Base-by-base conservation (phyloP, 2,888 invertebrate species). In the Cerastis rubricosa region DNA sequence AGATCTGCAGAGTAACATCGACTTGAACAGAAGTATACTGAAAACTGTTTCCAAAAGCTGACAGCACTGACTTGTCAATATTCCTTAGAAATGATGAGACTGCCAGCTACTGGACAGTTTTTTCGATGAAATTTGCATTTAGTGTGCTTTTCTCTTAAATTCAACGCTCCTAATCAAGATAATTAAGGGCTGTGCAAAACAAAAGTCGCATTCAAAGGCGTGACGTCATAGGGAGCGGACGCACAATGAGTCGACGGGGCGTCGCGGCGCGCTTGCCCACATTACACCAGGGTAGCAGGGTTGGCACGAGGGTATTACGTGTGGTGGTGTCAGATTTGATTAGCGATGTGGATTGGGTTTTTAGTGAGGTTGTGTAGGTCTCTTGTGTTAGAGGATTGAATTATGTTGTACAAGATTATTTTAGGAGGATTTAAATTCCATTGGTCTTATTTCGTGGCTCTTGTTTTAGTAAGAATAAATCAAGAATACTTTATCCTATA, bases 171-270 rank as follows among this genome's bases (percentile, higher is more conserved):
- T 92, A 95, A 95, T 95, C 93, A 94, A 93, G 91, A 94, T 95
- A 95, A 95, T 95, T 94, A 95, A 94, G 94, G 92, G 91, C 88
- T 90, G 92, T 88, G 90, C 92, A 87, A 93, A 94, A 94, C 93
- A 94, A 93, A 92, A 93, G 92, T 89, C 88, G 87, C 85, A 87
- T 89, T 91, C 91, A 94, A 93, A 94, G 92, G 93, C 90, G 91
- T 92, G 92, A 90, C 89, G 91, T 92, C 92, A 90, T 85, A 89
- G 89, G 82, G 91, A 84, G 92, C 82, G 89, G 86, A 90, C 89
- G 85, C 87, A 92, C 93, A 93, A 92, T 91, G 89, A 90, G 92
- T 84, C 93, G 86, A 90, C 92, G 91, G 93, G 93, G 91, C 85
- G 92, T 89, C 93, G 90, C 89, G 89, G 84, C 87, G 85, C 88